Percentiles rank a stretch among this genome's conserved stretches.
phyloP scores from a whole-genome alignment of 2,113 vertebrate species.

The Marcusenius ussheri region DNA sequence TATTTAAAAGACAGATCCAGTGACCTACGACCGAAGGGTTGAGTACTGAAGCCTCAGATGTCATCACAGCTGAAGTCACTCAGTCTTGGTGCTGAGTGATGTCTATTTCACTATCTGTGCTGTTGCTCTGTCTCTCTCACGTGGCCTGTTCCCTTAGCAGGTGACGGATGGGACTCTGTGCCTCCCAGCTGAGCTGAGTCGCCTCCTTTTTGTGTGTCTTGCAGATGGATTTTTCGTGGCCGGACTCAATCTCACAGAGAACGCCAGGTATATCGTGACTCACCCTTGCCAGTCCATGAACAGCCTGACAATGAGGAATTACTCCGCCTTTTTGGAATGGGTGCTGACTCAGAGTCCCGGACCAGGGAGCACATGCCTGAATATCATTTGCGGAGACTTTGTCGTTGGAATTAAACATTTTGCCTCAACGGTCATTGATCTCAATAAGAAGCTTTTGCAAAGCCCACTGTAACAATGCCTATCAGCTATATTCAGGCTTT shows the following conservation, averaged over 20 bases:
- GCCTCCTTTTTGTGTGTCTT: neutral
- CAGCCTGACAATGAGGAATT: conserved; percentile 47
- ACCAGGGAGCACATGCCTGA: conserved; percentile 30
- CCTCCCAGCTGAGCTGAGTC: neutral
- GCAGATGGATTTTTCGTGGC: conserved; percentile 55
- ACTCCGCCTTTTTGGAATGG: conserved; percentile 49
- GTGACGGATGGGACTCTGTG: neutral
- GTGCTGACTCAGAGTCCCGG: conserved; percentile 48
- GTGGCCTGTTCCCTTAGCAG: neutral
- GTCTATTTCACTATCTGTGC: neutral
- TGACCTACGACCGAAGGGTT: neutral
- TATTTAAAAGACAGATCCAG: neutral
- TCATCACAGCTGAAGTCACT: neutral
- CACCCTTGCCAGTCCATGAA: conserved; percentile 54
- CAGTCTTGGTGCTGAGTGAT: neutral
- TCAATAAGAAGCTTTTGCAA: conserved; percentile 46
- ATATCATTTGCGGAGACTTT: conserved; percentile 62
- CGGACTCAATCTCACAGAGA: conserved; percentile 64
- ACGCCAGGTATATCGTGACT: conserved; percentile 42
- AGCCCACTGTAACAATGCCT: neutral
- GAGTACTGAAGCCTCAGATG: neutral
- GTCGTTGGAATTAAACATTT: conserved; percentile 46
- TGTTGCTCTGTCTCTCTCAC: neutral
- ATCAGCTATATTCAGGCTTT: neutral
- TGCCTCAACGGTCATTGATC: conserved; percentile 48